Evolutionary conservation across 2,797 vertebrate species (phyloP).

Genomic region (Hozukius guyotensis): DNA sequence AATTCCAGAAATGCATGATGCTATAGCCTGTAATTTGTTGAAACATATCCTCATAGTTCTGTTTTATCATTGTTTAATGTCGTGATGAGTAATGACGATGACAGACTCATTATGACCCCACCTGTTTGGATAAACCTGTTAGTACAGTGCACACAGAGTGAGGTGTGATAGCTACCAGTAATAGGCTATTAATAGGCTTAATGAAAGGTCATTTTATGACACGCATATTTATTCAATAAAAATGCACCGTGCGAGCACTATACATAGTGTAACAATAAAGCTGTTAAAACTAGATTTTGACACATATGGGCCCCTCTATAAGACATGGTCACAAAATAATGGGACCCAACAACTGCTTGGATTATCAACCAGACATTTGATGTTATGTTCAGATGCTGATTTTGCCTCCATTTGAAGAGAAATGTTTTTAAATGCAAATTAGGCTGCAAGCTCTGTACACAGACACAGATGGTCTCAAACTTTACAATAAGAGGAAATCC

Average conservation of each 20-base stretch:
- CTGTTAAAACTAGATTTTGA: background rate
- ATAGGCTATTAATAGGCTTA: no score
- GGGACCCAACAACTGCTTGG: no score
- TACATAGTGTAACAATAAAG: background rate
- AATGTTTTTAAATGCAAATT: background rate
- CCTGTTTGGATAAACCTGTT: background rate
- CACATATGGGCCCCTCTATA: background rate
- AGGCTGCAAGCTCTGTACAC: background rate
- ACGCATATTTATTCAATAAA: background rate
- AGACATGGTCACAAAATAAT: background rate
- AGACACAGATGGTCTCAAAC: background rate
- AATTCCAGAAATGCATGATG: background rate
- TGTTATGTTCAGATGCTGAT: background rate
- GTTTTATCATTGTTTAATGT: no score
- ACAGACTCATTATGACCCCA: background rate
- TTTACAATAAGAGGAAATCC: background rate
- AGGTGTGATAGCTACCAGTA: no score
- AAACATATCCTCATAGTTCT: no score
- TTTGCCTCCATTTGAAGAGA: background rate
- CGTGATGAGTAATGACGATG: no score
- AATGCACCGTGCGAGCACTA: background rate
- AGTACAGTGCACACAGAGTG: background rate
- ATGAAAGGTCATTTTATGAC: no score
- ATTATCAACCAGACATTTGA: background rate
- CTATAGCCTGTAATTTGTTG: no score